phyloP scores from a whole-genome alignment of 2,888 invertebrate genomes.

The Xestia xanthographa region DNA sequence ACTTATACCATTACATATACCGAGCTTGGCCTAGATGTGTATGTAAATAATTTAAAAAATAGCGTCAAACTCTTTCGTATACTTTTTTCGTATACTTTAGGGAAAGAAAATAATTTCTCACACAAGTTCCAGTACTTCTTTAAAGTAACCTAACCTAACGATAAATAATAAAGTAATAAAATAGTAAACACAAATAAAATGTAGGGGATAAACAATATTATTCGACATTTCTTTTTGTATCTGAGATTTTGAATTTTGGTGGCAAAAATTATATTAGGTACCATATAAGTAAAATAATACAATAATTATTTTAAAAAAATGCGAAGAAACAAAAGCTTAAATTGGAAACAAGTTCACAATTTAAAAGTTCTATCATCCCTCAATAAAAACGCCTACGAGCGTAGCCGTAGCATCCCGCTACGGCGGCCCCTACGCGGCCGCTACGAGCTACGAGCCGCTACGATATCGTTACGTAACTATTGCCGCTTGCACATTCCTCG shows the following conservation, averaged over 20 bases:
- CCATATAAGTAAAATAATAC: not conserved
- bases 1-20: not conserved
- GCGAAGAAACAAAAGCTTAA: not conserved
- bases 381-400: conserved; percentile 26
- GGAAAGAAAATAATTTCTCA: not conserved
- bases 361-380: conserved; percentile 18
- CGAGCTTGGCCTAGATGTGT: not conserved
- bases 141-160: not conserved
- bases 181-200: not conserved
- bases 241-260: not conserved
- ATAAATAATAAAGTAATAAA: not conserved
- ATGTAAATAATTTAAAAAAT: not conserved
- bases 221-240: not conserved
- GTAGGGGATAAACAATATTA: not conserved
- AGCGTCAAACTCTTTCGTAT: not conserved
- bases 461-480: conserved; percentile 78
- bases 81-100: not conserved
- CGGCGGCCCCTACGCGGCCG: conserved; percentile 66
- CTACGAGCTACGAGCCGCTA: conserved; percentile 71
- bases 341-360: not conserved
- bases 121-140: not conserved
- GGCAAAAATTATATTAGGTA: not conserved
- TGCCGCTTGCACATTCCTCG: conserved; percentile 65
- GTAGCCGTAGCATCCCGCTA: conserved; percentile 59
- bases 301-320: not conserved